Base-by-base conservation (phyloP, 2,797 vertebrate genomes). In the Cossypha caffra region DNA sequence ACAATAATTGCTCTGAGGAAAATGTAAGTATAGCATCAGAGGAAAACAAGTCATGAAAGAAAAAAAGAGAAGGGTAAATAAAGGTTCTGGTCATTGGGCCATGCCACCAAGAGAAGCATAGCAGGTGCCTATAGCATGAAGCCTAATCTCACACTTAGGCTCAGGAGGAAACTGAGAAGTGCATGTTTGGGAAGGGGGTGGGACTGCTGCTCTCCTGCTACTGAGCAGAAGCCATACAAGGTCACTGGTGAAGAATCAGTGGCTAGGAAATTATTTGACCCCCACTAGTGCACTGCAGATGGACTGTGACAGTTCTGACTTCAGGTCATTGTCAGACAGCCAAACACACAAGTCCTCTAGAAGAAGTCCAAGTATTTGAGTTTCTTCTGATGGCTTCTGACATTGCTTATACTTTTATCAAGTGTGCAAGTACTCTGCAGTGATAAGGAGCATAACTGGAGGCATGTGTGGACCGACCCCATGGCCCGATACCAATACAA, bases 391-490 rank as follows among this genome's bases (percentile, higher is more conserved):
- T 79, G 47, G 19, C 24, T 89, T 66, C 59, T 85, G 87, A 37
- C 61, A 38, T 38, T 58, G n/a, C 6, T 87, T 64, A 16, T 58
- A 78, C 72, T 33, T 73, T 87, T 79, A 52, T 78, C 59, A 85
- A 85, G 43, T 21, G 10, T 72, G 50, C 42, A 78, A 61, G n/a
- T 38, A 38, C 35, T 81, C 31, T 78, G 50, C 35, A 84, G 47
- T 10, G 52, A 74, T n/a, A 8, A 52, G 69, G 29, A 64, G 38
- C 7, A 3, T 42, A 63, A 81, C 24, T 31, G 14, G 26, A 92
- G 50, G 13, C 37, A 24, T 4, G 10, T 0, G 0, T 28, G 21
- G 40, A 48, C 19, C 0, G 0, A 66, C 15, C 12, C 42, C 33
- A 19, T 38, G 26, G 37, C 26, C 31, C 2, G 0, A 1, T 17